These are phyloP conservation scores for Anoplopoma fimbria DNA, from an alignment of 2,113 vertebrate species.

Conservation along the genomic window DNA sequence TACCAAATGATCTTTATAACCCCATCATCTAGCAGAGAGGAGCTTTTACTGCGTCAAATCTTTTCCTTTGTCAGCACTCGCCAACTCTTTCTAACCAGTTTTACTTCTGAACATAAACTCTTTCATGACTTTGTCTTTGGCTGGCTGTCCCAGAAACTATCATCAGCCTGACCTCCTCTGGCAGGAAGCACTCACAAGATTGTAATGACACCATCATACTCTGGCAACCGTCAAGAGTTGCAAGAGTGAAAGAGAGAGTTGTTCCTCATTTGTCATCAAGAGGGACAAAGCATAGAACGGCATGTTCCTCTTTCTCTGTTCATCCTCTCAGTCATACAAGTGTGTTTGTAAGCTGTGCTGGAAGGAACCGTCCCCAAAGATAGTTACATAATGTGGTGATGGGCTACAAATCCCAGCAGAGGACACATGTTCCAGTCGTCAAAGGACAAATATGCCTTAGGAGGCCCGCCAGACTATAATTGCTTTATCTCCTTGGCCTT, in stretches of 20 bases:
- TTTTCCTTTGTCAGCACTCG: not conserved
- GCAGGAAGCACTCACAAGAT: constrained; percentile 12
- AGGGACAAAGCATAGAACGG: not conserved
- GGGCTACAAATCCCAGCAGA: constrained; percentile 59
- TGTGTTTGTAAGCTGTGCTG: constrained; percentile 53
- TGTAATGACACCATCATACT: constrained; percentile 5
- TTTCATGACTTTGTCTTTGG: constrained; percentile 15
- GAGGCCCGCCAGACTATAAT: constrained; percentile 23
- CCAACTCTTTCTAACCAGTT: not conserved
- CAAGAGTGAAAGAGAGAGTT: not conserved
- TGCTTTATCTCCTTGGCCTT: constrained; percentile 42
- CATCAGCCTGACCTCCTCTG: constrained; percentile 16
- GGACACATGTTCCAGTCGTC: constrained; percentile 47
- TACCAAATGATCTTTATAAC: too few relatives aligned
- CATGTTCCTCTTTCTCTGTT: constrained; percentile 4
- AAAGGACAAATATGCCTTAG: constrained; percentile 54
- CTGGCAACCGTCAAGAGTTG: constrained; percentile 15
- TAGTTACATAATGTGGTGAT: constrained; percentile 55
- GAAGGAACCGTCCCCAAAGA: constrained; percentile 49
- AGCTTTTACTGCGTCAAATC: not conserved
- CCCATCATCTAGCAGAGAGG: not conserved
- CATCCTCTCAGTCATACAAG: constrained; percentile 21
- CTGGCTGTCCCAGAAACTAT: not conserved
- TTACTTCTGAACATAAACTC: constrained; percentile 4
- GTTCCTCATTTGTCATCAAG: not conserved